Base-by-base conservation (phyloP, 2,797 vertebrate species). In the Champsocephalus gunnari region DNA sequence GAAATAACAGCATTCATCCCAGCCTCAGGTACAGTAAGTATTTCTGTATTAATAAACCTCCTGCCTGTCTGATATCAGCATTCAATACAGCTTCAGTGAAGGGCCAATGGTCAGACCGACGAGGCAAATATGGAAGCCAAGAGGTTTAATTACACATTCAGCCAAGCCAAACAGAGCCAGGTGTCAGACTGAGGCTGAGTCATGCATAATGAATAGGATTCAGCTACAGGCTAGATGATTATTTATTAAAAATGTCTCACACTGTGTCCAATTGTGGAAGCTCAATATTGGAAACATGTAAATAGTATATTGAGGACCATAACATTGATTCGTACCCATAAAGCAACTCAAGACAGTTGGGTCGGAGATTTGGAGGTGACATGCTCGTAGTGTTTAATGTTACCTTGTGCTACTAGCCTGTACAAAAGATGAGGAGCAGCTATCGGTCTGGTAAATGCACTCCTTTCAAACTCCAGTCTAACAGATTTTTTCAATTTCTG, bases 91-190 rank as follows among this genome's bases (percentile, higher is more conserved):
- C 55, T 56, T 56, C 66, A 10, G 58, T 5, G 57, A 48, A 21
- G 41, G 63, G 58, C 69, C 75, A 71, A 82, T 60, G 83, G 68
- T 74, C 83, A 79, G 56, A 64, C 49, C 13, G 5, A 66, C 51
- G 34, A 77, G 59, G 60, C 55, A 41, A 70, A 83, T 75, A 51
- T 67, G 43, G 34, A 62, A 79, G 80, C 74, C 62, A 73, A 79
- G 49, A 69, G 66, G 78, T 80, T 81, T 79, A 75, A 87, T 85
- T 69, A 69, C 57, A 73, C 41, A 85, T 85, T 81, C 80, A 78
- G 69, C 71, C 0, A 13, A 79, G 65, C 73, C 70, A 75, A 79
- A 80, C 75, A 17, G 48, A 74, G 66, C 73, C 77, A 82, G 77
- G 81, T 81, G 77, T 86, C 67, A 77, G 60, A 66, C 49, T 5